Base-by-base conservation (phyloP, 1,140 invertebrate genomes). In the Vollenhovia emeryi region DNA sequence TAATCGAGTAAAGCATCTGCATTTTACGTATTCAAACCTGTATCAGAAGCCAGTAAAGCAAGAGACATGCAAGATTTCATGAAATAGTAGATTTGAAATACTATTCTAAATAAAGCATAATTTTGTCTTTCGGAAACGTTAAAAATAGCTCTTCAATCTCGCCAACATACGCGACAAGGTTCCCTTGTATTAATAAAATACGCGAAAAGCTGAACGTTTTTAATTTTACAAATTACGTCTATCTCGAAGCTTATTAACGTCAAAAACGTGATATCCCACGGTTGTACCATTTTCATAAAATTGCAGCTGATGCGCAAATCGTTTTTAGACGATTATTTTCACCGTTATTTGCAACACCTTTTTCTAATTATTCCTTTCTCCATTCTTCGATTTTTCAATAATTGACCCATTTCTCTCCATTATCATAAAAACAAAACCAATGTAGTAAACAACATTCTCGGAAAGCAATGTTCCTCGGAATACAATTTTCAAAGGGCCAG, bases 161-260 rank as follows among this genome's bases (percentile, higher is more conserved):
- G 1, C 0, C 15, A 13, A 43, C 43, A 66, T 66, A 4, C 4
- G 2, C 45, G 0, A 43, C 45, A 43, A 15, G 9, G 5, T 15
- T 6, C 18, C 18, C 33, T 40, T 11, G 1, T 66, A 64, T 40
- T 24, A 18, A 0, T 15, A 3, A 66, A 43, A 24, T 43, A 43
- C 43, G 5, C 13, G 1, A 66, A 43, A 43, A 66, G 21, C 21
- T 45, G 21, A 2, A 36, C 9, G 43, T 43, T 36, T 43, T 66
- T 66, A 45, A 66, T 24, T 66, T 66, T 24, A 66, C 24, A 5
- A 66, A 24, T 66, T 43, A 66, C 11, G 62, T 66, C 62, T 66
- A 45, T 71, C 48, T 21, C 18, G 2, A 21, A 50, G 18, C 68
- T 13, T 33, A 52, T 73, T 55, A 55, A 73, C 30, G 68, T 75